Evolutionary conservation across 1,140 invertebrate species (phyloP).

Genomic region (Drosophila serrata): DNA sequence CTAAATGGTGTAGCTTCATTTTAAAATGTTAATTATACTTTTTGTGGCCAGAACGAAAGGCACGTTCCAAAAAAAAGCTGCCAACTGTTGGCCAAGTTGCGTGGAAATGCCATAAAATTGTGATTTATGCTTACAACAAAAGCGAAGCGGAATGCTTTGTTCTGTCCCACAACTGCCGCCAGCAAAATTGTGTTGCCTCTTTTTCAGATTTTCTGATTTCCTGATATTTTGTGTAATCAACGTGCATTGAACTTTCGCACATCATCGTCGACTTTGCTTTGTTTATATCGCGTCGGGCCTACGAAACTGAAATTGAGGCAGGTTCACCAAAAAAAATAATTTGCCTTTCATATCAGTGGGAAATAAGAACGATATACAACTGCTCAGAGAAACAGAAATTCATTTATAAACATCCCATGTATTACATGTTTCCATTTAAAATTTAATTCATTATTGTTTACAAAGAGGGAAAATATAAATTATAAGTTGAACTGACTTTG

Average conservation of each 20-base stretch:
- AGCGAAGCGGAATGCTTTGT: conserved; percentile 44
- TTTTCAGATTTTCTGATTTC: conserved; percentile 40
- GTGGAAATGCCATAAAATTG: conserved; percentile 61
- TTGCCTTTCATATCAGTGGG: conserved; percentile 41
- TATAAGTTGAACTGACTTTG: not conserved
- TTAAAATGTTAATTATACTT: conserved; percentile 46
- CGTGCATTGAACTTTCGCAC: conserved; percentile 70
- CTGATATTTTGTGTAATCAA: conserved; percentile 71
- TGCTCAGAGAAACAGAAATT: not conserved
- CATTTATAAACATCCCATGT: not conserved
- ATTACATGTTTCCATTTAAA: not conserved
- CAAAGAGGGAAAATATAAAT: not conserved
- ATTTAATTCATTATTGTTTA: not conserved
- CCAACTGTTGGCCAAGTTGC: conserved; percentile 41
- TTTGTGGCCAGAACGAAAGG: conserved; percentile 26
- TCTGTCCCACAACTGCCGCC: conserved; percentile 12
- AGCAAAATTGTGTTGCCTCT: conserved; percentile 8
- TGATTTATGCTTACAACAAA: conserved; percentile 69
- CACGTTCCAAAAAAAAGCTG: conserved; percentile 53
- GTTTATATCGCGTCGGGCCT: conserved; percentile 36
- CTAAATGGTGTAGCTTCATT: conserved; percentile 48
- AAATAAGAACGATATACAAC: conserved; percentile 7
- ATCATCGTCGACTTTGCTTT: conserved; percentile 23
- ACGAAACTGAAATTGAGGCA: conserved; percentile 63
- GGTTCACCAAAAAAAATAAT: conserved; percentile 48